Conservation (phyloP, 2,888 invertebrate genomes). For the Drosophila paramelanica region DNA sequence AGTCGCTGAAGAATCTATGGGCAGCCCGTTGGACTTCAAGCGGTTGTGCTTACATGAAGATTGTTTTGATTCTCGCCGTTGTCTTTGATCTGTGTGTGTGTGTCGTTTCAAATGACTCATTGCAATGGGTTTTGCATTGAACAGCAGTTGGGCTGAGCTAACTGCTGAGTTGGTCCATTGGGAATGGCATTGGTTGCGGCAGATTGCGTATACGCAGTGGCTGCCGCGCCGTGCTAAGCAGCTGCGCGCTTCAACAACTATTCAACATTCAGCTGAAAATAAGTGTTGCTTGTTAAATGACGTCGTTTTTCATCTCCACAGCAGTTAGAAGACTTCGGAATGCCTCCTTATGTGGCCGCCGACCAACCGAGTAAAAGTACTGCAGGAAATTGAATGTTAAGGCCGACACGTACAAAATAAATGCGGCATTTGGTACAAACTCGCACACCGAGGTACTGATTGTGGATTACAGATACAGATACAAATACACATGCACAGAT, state of each 20-base stretch:
- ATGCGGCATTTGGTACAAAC: conserved; percentile 33
- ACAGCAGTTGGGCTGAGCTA: conserved; percentile 11
- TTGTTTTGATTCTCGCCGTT: conserved; percentile 29
- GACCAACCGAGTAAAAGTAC: conserved; percentile 16
- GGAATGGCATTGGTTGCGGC: conserved; percentile 35
- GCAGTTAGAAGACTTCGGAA: conserved; percentile 9
- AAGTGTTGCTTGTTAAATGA: conserved; percentile 39
- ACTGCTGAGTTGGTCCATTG: conserved; percentile 23
- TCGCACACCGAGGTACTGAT: conserved; percentile 37
- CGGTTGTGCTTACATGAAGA: conserved; percentile 20
- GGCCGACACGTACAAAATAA: conserved; percentile 49
- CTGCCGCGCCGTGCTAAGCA: conserved; percentile 7
- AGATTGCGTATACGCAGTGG: conserved; percentile 69
- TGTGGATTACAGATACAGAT: conserved; percentile 34
- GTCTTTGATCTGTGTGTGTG: conserved; percentile 31
- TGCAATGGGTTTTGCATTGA: conserved; percentile 57
- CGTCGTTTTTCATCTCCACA: conserved; percentile 30
- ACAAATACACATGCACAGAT: conserved; percentile 19
- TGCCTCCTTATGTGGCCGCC: conserved; percentile 18
- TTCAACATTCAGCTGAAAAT: conserved; percentile 17
- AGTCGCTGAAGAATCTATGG: conserved; percentile 25
- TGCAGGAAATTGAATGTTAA: conserved; percentile 72
- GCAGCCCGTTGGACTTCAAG: conserved; percentile 24
- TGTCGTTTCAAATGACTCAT: conserved; percentile 67
- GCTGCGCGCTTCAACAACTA: conserved; percentile 14